Evolutionary conservation across 2,888 invertebrate genomes (phyloP).

Genomic region (Rosalia funebris): DNA sequence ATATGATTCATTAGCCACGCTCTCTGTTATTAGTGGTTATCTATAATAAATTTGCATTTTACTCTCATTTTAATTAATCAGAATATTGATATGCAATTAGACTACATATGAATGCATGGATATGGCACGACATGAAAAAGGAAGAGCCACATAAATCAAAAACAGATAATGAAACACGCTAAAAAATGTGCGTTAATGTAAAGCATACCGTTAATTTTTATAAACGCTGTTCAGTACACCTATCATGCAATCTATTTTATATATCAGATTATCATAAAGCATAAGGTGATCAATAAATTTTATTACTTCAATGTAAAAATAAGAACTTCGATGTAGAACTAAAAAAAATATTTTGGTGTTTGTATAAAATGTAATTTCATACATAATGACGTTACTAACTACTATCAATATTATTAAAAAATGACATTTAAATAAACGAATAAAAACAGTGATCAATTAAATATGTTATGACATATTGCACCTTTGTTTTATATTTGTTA

Average conservation of each 20-base stretch:
- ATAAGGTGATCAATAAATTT: too few relatives aligned
- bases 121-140: slow-evolving; percentile 28
- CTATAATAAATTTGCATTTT: slow-evolving; percentile 11
- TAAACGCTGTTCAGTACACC: slow-evolving; percentile 8
- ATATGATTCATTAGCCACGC: not conserved
- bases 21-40: not conserved
- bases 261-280: too few relatives aligned
- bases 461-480: too few relatives aligned
- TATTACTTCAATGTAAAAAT: too few relatives aligned
- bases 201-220: slow-evolving; percentile 24
- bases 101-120: slow-evolving; percentile 15
- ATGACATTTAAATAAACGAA: too few relatives aligned
- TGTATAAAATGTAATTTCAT: too few relatives aligned
- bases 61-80: slow-evolving; percentile 18
- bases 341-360: too few relatives aligned
- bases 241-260: slow-evolving; percentile 11
- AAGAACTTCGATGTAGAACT: too few relatives aligned
- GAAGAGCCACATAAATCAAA: slow-evolving; percentile 30
- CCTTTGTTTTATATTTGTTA: too few relatives aligned
- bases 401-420: too few relatives aligned
- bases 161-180: slow-evolving; percentile 21
- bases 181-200: slow-evolving; percentile 23
- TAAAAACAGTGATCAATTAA: too few relatives aligned
- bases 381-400: too few relatives aligned
- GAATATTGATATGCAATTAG: slow-evolving; percentile 28